Evolutionary conservation across 2,113 vertebrate genomes (phyloP).

Genomic region (Pachypanchax playfairii): DNA sequence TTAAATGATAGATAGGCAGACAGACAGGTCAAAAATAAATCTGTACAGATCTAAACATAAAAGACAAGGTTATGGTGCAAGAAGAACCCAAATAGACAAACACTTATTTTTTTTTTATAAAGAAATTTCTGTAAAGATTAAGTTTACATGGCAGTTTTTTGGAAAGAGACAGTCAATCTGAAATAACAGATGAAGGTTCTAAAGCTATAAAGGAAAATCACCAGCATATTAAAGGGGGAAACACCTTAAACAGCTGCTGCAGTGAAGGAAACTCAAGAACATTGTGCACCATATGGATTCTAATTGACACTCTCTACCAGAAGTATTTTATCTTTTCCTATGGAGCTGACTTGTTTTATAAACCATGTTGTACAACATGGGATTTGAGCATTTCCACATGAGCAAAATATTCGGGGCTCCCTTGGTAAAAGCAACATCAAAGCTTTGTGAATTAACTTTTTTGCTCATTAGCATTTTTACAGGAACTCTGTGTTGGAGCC

Average conservation of each 20-base stretch:
- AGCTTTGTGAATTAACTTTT: conserved; percentile 70
- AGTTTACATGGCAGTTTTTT: background rate
- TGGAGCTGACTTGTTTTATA: conserved; percentile 13
- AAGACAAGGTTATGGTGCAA: too few species aligned
- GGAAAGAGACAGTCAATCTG: background rate
- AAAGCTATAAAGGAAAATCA: conserved; percentile 32
- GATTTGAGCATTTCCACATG: conserved; percentile 32
- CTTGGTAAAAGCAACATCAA: conserved; percentile 62
- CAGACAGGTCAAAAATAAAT: too few species aligned
- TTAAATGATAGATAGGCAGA: too few species aligned
- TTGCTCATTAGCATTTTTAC: conserved; percentile 69
- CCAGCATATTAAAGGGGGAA: conserved; percentile 27
- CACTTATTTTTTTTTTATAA: too few species aligned
- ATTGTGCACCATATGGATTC: conserved; percentile 7
- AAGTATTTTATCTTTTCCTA: conserved; percentile 4
- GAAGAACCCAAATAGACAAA: too few species aligned
- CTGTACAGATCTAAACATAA: too few species aligned
- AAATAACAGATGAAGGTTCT: conserved; percentile 12
- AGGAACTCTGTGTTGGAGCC: conserved; percentile 47
- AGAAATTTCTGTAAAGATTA: too few species aligned
- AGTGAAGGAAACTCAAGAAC: conserved; percentile 23
- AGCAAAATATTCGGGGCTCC: conserved; percentile 38
- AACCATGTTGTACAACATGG: conserved; percentile 11
- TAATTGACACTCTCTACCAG: conserved; percentile 3
- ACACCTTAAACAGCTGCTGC: conserved; percentile 59